These are phyloP conservation scores for Crotophaga sulcirostris DNA, from an alignment of 2,113 vertebrate genomes.

Conservation along the genomic window DNA sequence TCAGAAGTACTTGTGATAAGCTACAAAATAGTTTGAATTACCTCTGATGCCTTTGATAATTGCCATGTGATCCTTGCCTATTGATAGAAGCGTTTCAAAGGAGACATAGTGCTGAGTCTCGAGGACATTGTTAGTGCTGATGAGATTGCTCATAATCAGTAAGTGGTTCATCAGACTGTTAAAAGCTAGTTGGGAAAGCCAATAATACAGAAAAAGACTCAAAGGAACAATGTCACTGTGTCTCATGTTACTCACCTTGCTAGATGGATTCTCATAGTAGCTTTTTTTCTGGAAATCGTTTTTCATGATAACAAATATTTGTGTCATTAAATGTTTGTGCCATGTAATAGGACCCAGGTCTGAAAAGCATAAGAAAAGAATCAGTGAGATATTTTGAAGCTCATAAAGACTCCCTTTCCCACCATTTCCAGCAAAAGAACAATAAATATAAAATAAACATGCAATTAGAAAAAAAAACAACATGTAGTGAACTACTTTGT, in stretches of 20 bases:
- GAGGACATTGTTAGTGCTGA: neutral
- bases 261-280: neutral
- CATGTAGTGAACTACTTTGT: neutral
- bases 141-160: conserved; percentile 1
- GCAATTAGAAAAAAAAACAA: neutral
- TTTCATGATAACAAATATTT: neutral
- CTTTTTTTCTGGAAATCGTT: conserved; percentile 1
- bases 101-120: neutral
- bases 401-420: neutral
- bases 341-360: neutral
- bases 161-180: conserved; percentile 19
- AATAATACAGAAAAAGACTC: conserved; percentile 4
- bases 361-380: neutral
- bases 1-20: neutral
- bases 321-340: neutral
- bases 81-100: conserved; percentile 49
- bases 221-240: neutral
- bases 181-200: conserved; percentile 25
- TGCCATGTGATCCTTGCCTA: conserved; percentile 35
- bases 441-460: neutral
- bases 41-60: conserved; percentile 14
- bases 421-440: neutral
- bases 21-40: conserved; percentile 8
- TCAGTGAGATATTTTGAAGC: neutral
- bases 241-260: neutral